Base-by-base conservation (phyloP, 1,140 invertebrate genomes). In the Laupala kohalensis region DNA sequence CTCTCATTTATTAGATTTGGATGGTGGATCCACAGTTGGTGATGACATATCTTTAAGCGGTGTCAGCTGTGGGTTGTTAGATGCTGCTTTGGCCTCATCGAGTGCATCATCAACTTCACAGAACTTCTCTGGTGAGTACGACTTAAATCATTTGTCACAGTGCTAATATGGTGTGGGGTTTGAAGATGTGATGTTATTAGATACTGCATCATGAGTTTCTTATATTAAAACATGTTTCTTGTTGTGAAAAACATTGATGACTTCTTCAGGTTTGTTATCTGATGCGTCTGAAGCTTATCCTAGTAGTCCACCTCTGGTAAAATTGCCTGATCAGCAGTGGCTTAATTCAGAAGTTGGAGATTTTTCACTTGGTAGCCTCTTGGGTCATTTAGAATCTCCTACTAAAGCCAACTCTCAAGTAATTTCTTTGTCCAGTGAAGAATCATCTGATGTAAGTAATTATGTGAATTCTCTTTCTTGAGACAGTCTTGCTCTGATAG, bases 321-420 rank as follows among this genome's bases (percentile, higher is more conserved):
- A 89, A 72, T 90, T 92, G 75, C 84, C 86, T 64, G 77, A 77
- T 62, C 81, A 83, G 72, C 87, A 89, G 64, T 93, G 92, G 92
- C 83, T 93, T 26, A 91, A 90, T 76, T 84, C 87, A 6, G 86
- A 91, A 78, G 80, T 90, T 25, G 88, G 87, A 71, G 91, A 94
- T 79, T 93, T 92, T 82, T 93, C 91, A 24, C 83, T 94, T 53
- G 92, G 89, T 77, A 91, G 88, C 79, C 88, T 94, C 78, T 82
- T 93, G 66, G 90, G 89, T 0, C 90, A 92, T 76, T 80, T 93
- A 64, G 92, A 93, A 75, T 88, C 86, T 25, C 86, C 86, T 0
- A 76, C 84, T 15, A 87, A 53, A 86, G 78, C 74, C 76, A 23
- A 78, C 81, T n/a, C n/a, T n/a, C 13, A 73, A 74, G 66, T 74